Conservation (phyloP, 2,888 invertebrate genomes). For the Watsonalla cultraria region DNA sequence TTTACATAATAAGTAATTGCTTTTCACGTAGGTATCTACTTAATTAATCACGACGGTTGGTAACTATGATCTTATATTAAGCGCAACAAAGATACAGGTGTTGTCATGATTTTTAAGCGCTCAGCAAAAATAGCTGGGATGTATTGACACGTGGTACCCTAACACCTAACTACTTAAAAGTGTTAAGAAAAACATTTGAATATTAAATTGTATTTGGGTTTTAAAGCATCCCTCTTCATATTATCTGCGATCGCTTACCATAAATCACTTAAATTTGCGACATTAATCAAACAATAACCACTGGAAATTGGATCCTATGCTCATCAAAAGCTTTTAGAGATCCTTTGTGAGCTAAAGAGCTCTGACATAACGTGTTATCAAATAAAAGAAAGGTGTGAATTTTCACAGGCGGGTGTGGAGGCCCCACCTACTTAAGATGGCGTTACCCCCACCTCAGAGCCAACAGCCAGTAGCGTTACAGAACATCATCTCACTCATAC, state of each 20-base stretch:
- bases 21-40: too few relatives aligned
- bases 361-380: conserved; percentile 76
- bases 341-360: conserved; percentile 72
- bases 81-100: too few relatives aligned
- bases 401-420: conserved; percentile 64
- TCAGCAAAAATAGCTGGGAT: too few relatives aligned
- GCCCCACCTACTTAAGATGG: conserved; percentile 75
- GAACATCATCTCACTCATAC: conserved; percentile 56
- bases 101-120: too few relatives aligned
- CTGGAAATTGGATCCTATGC: conserved; percentile 62
- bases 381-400: conserved; percentile 79
- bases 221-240: conserved; percentile 12
- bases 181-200: neutral
- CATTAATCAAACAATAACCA: conserved; percentile 71
- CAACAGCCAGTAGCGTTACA: conserved; percentile 63
- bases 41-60: too few relatives aligned
- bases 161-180: too few relatives aligned
- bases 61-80: too few relatives aligned
- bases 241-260: conserved; percentile 36
- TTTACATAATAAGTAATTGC: too few relatives aligned
- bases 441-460: conserved; percentile 58
- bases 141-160: too few relatives aligned
- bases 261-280: conserved; percentile 66
- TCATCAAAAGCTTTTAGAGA: conserved; percentile 75
- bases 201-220: neutral